phyloP scores from a whole-genome alignment of 1,140 invertebrate species.

The Meloidogyne floridensis region DNA sequence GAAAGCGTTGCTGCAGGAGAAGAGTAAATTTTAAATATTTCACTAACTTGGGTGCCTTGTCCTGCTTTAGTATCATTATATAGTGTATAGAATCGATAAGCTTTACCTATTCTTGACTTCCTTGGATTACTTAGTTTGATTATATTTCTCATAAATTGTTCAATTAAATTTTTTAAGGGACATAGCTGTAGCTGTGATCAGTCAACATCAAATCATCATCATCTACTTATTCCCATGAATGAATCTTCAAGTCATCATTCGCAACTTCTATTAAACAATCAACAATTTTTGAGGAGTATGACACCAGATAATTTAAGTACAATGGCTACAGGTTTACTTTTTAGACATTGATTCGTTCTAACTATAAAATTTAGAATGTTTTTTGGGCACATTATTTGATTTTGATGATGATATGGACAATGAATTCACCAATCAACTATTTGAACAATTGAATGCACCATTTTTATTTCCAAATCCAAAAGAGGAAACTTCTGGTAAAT shows the following conservation, averaged over 20 bases:
- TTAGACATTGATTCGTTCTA: conserved; percentile 20
- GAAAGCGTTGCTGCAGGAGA: conserved; percentile 54
- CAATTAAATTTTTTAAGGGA: conserved; percentile 38
- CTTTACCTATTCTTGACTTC: too few relatives aligned
- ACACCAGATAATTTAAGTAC: conserved; percentile 57
- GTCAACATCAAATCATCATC: not conserved
- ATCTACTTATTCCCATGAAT: not conserved
- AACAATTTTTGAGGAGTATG: conserved; percentile 52
- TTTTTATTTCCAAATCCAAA: conserved; percentile 93
- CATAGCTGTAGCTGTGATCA: conserved; percentile 55
- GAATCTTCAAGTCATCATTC: not conserved
- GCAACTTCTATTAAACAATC: conserved; percentile 21
- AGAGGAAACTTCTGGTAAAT: conserved; percentile 71
- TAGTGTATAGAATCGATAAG: too few relatives aligned
- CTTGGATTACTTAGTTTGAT: too few relatives aligned
- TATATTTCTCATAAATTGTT: too few relatives aligned
- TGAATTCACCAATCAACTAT: conserved; percentile 66
- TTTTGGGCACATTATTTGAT: conserved; percentile 22
- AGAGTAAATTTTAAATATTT: conserved; percentile 37
- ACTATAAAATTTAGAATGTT: not conserved
- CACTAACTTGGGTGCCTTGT: too few relatives aligned
- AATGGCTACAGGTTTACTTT: conserved; percentile 14
- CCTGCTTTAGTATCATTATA: too few relatives aligned
- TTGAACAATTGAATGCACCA: conserved; percentile 77
- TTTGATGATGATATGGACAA: conserved; percentile 61